These are phyloP conservation scores for Fundulus diaphanus DNA, from an alignment of 2,797 vertebrate genomes.

Conservation along the genomic window DNA sequence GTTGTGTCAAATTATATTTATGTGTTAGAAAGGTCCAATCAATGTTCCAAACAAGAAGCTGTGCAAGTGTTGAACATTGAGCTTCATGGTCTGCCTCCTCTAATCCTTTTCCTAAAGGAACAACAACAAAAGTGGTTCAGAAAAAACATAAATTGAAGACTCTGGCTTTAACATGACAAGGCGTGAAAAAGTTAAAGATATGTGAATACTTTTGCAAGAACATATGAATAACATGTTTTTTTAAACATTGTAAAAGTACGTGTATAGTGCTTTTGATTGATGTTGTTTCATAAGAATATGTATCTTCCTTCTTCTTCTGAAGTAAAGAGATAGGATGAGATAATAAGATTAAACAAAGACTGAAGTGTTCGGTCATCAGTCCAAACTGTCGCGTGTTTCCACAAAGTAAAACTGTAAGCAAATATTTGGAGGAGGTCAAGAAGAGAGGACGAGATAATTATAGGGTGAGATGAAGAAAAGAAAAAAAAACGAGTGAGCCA, in stretches of 20 bases:
- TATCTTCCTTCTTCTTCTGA: neutral
- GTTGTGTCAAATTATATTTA: too few species aligned
- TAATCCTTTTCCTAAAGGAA: too few species aligned
- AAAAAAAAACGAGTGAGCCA: constrained; percentile 34
- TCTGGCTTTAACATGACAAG: too few species aligned
- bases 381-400: constrained; percentile 70
- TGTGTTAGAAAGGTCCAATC: too few species aligned
- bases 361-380: constrained; percentile 54
- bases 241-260: neutral
- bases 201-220: too few species aligned
- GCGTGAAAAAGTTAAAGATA: too few species aligned
- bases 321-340: constrained; percentile 42
- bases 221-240: too few species aligned
- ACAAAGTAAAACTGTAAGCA: constrained; percentile 75
- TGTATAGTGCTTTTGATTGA: constrained; percentile 32
- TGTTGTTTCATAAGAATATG: constrained; percentile 25
- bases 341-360: constrained; percentile 48
- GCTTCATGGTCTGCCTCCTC: too few species aligned
- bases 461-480: constrained; percentile 29
- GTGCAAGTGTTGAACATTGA: too few species aligned
- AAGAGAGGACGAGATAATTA: constrained; percentile 55
- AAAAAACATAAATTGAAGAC: too few species aligned
- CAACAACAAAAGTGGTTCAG: too few species aligned
- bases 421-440: constrained; percentile 76
- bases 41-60: too few species aligned